phyloP scores from a whole-genome alignment of 1,140 invertebrate genomes.

The Arion vulgaris region DNA sequence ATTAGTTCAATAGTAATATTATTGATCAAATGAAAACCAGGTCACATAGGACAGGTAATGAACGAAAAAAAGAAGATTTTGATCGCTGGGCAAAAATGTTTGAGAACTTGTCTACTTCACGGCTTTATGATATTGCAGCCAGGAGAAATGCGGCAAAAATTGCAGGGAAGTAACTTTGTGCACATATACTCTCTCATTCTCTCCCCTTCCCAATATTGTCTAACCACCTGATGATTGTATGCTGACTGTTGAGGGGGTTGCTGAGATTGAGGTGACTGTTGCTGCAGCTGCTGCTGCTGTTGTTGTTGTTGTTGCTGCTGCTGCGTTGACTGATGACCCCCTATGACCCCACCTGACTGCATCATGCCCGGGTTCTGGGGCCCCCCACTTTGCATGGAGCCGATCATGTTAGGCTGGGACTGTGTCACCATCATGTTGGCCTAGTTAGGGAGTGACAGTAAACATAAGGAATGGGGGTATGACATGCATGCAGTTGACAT shows the following conservation, averaged over 20 bases:
- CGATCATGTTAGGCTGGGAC: background rate
- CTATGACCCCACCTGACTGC: conserved; percentile 17
- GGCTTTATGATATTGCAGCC: too few species aligned
- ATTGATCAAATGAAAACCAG: too few species aligned
- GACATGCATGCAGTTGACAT: background rate
- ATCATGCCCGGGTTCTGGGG: conserved; percentile 34
- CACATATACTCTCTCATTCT: background rate
- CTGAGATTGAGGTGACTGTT: conserved; percentile 51
- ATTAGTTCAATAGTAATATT: too few species aligned
- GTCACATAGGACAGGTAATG: too few species aligned
- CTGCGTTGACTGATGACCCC: conserved; percentile 16
- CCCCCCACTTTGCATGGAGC: conserved; percentile 9
- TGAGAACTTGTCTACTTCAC: too few species aligned
- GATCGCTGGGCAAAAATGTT: too few species aligned
- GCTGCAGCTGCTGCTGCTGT: conserved; percentile 55
- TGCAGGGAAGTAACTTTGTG: too few species aligned
- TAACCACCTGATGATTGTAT: conserved; percentile 46
- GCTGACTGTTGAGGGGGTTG: conserved; percentile 44
- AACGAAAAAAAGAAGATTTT: too few species aligned
- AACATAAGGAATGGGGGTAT: background rate
- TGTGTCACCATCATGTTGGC: background rate
- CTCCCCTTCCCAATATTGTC: conserved; percentile 71
- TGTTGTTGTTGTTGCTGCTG: conserved; percentile 45
- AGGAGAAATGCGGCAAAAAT: too few species aligned
- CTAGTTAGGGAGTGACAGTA: background rate